phyloP scores from a whole-genome alignment of 1,140 invertebrate genomes.

The Rhyzopertha dominica region DNA sequence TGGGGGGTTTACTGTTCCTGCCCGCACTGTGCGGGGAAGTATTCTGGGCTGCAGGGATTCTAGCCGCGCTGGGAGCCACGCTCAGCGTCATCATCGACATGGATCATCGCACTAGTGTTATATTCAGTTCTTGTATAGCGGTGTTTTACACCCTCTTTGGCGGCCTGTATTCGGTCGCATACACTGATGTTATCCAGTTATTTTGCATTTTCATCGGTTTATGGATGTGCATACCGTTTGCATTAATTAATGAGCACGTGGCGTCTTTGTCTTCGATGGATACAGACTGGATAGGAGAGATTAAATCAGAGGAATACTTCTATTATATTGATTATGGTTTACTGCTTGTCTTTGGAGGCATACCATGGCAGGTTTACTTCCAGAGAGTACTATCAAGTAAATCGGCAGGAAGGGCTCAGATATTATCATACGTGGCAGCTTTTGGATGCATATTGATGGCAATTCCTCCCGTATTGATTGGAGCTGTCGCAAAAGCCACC shows the following conservation, averaged over 20 bases:
- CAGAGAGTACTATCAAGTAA: constrained; percentile 95
- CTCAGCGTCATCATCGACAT: constrained; percentile 95
- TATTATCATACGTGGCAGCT: constrained; percentile 95
- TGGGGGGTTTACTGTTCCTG: constrained; percentile 94
- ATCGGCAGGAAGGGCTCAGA: constrained; percentile 84
- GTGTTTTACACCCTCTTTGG: constrained; percentile 97
- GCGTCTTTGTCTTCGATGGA: constrained; percentile 70
- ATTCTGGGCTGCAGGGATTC: constrained; percentile 43
- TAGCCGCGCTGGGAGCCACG: constrained; percentile 69
- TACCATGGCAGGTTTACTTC: constrained; percentile 99
- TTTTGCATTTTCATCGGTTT: constrained; percentile 98
- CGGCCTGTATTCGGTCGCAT: constrained; percentile 95
- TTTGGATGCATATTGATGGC: constrained; percentile 94
- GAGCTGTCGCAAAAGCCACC: constrained; percentile 92
- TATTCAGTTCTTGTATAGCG: constrained; percentile 92
- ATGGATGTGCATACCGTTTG: constrained; percentile 98
- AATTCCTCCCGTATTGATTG: constrained; percentile 92
- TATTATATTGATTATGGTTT: constrained; percentile 88
- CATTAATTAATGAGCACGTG: constrained; percentile 81
- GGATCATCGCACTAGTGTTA: constrained; percentile 86
- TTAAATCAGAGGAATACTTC: constrained; percentile 69
- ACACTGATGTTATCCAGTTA: constrained; percentile 97
- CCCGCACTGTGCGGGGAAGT: constrained; percentile 92
- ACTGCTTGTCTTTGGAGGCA: constrained; percentile 92
- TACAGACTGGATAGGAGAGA: constrained; percentile 84